A percentile compares a stretch with the other conserved stretches of the same genome.
Conservation (phyloP, 1,140 invertebrate species). For the Cryptotermes secundus region DNA sequence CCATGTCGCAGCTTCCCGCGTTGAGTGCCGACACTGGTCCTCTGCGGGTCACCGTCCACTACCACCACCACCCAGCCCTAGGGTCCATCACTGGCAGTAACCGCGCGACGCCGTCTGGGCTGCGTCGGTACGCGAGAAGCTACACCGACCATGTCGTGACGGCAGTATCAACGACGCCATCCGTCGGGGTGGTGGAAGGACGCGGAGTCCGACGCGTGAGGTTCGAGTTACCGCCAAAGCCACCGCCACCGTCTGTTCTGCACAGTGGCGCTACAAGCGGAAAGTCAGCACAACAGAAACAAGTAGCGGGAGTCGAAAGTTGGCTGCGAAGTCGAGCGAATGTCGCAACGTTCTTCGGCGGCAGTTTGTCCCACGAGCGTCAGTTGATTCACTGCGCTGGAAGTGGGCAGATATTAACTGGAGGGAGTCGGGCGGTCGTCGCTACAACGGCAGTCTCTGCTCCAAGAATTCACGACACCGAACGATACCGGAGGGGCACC, state of each 20-base stretch:
- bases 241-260: not conserved
- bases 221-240: constrained; percentile 28
- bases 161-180: too few species aligned
- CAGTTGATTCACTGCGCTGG: not conserved
- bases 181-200: not conserved
- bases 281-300: not conserved
- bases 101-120: not conserved
- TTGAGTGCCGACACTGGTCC: not conserved
- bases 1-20: constrained; percentile 20
- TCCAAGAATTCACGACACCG: constrained; percentile 46
- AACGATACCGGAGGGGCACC: constrained; percentile 45
- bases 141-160: constrained; percentile 2
- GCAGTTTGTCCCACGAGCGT: not conserved
- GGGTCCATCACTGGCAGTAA: not conserved
- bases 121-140: constrained; percentile 21
- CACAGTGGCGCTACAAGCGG: constrained; percentile 14
- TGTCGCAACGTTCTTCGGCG: not conserved
- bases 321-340: constrained; percentile 30
- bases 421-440: not conserved
- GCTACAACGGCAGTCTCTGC: constrained; percentile 18
- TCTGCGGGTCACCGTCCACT: constrained; percentile 23
- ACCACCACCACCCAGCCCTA: constrained; percentile 10
- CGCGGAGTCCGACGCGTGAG: constrained; percentile 24
- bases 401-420: not conserved
- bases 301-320: constrained; percentile 30